Base-by-base conservation (phyloP, 1,140 invertebrate species). In the Formica exsecta region DNA sequence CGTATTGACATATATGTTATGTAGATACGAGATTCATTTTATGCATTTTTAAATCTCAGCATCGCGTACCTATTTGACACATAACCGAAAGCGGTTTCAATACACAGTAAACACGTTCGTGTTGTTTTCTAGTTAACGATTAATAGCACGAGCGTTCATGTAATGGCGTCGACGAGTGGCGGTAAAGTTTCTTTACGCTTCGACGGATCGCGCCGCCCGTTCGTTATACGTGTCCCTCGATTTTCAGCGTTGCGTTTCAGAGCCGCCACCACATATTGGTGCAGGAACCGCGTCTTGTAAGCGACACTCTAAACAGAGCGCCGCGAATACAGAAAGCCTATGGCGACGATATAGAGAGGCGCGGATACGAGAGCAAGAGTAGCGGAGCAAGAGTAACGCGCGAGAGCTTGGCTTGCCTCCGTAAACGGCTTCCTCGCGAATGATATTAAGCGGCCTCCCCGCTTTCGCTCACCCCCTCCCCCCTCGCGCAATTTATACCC, bases 401-500 rank as follows among this genome's bases (percentile, higher is more conserved):
- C 44, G 13, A 16, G 62, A n/a, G 25, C 25, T 64, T 13, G n/a
- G 16, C 32, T 76, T 11, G 62, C 64, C 54, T 68, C 32, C 76
- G 76, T 80, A 80, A 80, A 80, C 79, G 79, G 54, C 38, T 81
- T 81, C 79, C 66, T 54, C 36, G 36, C 19, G 19, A 36, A 41
- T 54, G 68, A 83, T 83, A 83, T 83, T 83, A 83, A 83, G 68
- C 79, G 11, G 11, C 19, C n/a, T n/a, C 13, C 22, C 65, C 51
- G 11, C 32, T 83, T 41, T n/a, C 66, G 32, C 9, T 36, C 11
- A 8, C 13, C 16, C 38, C 25, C 25, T 29, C 25, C 51, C 41
- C 5, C 62, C n/a, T 83, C 86, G 48, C 36, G 19, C 73, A 70
- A 89, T 89, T 89, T 86, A 89, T 86, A 66, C 61, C 11, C 19